Conservation (phyloP, 37 sponge, comb jelly and placozoan species). For the Amphimedon queenslandica region DNA sequence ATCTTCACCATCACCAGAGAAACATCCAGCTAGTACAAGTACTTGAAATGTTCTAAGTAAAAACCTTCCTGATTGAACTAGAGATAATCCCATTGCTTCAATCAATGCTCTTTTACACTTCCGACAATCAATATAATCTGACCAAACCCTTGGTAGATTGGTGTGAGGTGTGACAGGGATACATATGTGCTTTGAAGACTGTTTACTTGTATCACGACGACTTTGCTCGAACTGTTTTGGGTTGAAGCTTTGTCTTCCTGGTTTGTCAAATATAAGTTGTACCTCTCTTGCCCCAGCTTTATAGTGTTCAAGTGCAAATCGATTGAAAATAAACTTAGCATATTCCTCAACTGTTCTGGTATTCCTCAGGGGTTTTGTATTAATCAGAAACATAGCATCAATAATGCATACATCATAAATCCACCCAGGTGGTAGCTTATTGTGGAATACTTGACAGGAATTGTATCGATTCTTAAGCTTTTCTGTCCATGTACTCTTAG, state of each 20-base stretch:
- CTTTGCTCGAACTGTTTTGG: slow-evolving; percentile 30
- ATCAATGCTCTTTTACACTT: slow-evolving; percentile 12
- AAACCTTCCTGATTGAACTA: background rate
- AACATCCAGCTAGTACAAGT: slow-evolving; percentile 8
- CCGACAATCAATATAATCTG: slow-evolving; percentile 1
- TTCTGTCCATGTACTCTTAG: slow-evolving; percentile 4
- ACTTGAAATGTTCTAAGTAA: background rate
- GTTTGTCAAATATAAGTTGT: slow-evolving; percentile 41
- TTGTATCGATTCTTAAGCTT: background rate
- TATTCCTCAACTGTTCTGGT: slow-evolving; percentile 9
- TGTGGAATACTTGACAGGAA: background rate
- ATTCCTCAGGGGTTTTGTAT: slow-evolving; percentile 18
- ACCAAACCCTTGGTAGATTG: background rate
- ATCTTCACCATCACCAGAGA: background rate
- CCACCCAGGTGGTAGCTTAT: slow-evolving; percentile 2
- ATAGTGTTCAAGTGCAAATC: background rate
- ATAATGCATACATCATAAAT: slow-evolving; percentile 3
- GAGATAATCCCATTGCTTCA: background rate
- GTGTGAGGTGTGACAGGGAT: background rate
- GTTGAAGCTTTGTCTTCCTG: background rate
- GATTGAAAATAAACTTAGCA: slow-evolving; percentile 16
- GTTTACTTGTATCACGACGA: slow-evolving; percentile 7
- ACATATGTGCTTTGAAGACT: background rate
- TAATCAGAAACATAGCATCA: slow-evolving; percentile 47
- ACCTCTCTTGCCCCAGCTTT: slow-evolving; percentile 15